Base-by-base conservation (phyloP, 1,140 invertebrate species). In the Euglossa dilemma region DNA sequence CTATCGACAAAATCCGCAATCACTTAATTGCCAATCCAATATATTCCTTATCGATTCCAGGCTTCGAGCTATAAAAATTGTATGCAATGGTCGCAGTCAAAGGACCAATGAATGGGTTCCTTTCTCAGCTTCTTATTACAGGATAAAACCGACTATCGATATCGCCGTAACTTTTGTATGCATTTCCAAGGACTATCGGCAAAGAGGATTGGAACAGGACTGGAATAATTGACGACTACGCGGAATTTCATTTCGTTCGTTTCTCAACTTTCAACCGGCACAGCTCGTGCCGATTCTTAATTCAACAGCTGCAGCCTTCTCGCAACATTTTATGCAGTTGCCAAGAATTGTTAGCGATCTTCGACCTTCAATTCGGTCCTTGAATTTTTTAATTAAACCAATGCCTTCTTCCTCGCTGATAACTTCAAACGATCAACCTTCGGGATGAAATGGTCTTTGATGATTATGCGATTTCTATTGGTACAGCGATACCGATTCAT, bases 191-290 rank as follows among this genome's bases (percentile, higher is more conserved):
- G 66, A 80, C 56, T n/a, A 52, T 23, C 36, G 14, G 56, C 14
- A 25, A 61, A 56, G 61, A 78, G 59, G 59, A 54, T 84, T 63
- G 69, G 25, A 57, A 81, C 57, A 50, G 70, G 72, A 50, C 23
- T 66, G 54, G 63, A 80, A 87, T 87, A 87, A 87, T 87, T 87
- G 52, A 87, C 67, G 85, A 78, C 75, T 86, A 80, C 54, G n/a
- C 52, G 64, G n/a, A 86, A 86, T 84, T 80, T 45, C 54, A 80
- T 86, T 84, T 80, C 28, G 59, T 43, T 63, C 59, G 80, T 25
- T 78, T 82, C 71, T 25, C 57, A 75, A 83, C 52, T 86, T 75
- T 36, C n/a, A 57, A 25, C 20, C 16, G 18, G 1, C 7, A 12
- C 7, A 72, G 50, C n/a, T 50, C 20, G 25, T 36, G 23, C 45